phyloP scores from a whole-genome alignment of 1,140 invertebrate genomes.

The Psix sp. region DNA sequence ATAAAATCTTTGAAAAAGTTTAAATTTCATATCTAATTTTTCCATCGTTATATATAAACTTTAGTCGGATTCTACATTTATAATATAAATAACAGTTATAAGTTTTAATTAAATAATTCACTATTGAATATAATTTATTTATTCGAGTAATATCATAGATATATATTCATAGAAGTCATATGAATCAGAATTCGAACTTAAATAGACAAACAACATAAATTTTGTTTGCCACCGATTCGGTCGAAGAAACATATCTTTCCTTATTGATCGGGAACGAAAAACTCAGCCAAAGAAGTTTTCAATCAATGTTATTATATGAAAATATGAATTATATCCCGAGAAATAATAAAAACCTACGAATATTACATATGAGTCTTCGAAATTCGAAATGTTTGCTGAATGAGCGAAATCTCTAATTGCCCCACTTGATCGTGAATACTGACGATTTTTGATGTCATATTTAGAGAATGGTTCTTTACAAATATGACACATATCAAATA shows the following conservation, averaged over 20 bases:
- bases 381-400: constrained; percentile 68
- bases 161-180: background rate
- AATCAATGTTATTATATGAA: constrained; percentile 61
- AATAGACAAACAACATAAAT: no score
- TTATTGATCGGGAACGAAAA: background rate
- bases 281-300: background rate
- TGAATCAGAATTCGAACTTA: background rate
- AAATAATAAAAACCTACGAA: constrained; percentile 67
- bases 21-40: no score
- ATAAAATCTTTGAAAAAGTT: no score
- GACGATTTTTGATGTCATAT: constrained; percentile 29
- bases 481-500: background rate
- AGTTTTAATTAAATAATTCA: no score
- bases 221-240: background rate
- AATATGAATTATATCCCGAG: constrained; percentile 66
- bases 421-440: constrained; percentile 68
- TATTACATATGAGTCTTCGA: constrained; percentile 50
- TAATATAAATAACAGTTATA: no score
- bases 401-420: constrained; percentile 67
- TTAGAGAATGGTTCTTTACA: constrained; percentile 10
- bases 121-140: no score
- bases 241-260: background rate
- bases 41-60: no score
- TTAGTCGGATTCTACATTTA: no score
- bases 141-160: no score